A percentile compares a stretch with the other conserved stretches of the same genome.
Conservation (phyloP, 2,888 invertebrate species). For the Trisateles emortualis region DNA sequence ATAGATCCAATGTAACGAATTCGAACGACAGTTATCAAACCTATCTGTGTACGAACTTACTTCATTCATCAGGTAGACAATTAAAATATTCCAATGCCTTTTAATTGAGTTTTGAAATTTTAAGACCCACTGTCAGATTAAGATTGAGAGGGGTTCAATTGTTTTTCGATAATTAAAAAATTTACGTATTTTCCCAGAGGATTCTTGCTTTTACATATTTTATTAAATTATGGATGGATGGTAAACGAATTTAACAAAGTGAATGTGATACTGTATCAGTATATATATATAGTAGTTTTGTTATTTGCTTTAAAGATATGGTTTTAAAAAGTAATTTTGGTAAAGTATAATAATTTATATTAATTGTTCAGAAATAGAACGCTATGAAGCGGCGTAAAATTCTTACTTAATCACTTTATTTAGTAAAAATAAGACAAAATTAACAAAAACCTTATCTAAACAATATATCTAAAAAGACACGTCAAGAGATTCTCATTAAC, state of each 20-base stretch:
- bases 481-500: neutral
- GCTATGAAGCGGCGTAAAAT: no score
- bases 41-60: conserved; percentile 45
- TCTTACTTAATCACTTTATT: no score
- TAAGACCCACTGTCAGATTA: conserved; percentile 33
- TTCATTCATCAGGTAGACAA: conserved; percentile 62
- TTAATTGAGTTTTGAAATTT: conserved; percentile 63
- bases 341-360: no score
- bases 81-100: conserved; percentile 57
- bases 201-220: conserved; percentile 11
- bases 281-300: no score
- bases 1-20: conserved; percentile 30
- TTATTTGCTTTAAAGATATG: no score
- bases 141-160: conserved; percentile 31
- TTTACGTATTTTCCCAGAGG: conserved; percentile 11
- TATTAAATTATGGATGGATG: conserved; percentile 15
- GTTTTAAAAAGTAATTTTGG: no score
- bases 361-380: no score
- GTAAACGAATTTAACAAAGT: conserved; percentile 10
- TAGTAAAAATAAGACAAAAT: no score
- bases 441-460: no score
- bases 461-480: no score
- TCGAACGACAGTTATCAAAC: conserved; percentile 24
- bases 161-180: conserved; percentile 30
- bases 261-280: neutral